Evolutionary conservation across 2,888 invertebrate genomes (phyloP), one percentile per base, ranked within the genome.

Genomic region (Acrobasis consociella): DNA sequence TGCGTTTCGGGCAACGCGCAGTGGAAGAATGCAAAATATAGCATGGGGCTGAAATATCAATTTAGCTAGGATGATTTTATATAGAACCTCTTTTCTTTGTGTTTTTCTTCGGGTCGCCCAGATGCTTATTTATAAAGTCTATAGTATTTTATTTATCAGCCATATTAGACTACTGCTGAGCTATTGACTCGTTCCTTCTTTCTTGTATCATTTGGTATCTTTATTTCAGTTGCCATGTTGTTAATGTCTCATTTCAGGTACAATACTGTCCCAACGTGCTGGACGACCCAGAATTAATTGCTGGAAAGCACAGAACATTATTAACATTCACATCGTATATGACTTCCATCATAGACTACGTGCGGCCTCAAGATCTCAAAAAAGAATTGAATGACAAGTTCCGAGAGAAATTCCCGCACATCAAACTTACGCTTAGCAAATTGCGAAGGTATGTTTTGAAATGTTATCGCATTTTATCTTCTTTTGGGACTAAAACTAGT

Each of bases 331-430:
- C 97, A 0, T 97, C 97, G 0, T 97, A 97, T 77, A 96, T 97
- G 96, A 98, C 98, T 0, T 99, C 99, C 0, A 97, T 99, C 56
- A 99, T 99, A 74, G 98, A 99, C 87, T 99, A 99, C 82, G 98
- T 98, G 7, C 96, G 97, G 71, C 98, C 99, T 15, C 97, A 97
- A 49, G 98, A 99, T 85, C 92, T 99, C 72, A 99, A 99, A 88
- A 98, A 98, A 83, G 99, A 99, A 86, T 93, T 99, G 56, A 99
- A 99, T 87, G 99, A 99, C 80, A 98, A 99, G 87, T 99, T 99
- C 81, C 94, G 95, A 72, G 98, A 97, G 75, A 97, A 97, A 80
- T 99, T 99, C 91, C 99, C 99, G 0, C 96, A 97, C 75, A 96
- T 99, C 69, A 97, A 99, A 82, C 92, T 99, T 39, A 98, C 99